Evolutionary conservation across 1,140 invertebrate species (phyloP), one percentile per base, ranked within the genome.

Genomic region (Palaemon carinicauda): DNA sequence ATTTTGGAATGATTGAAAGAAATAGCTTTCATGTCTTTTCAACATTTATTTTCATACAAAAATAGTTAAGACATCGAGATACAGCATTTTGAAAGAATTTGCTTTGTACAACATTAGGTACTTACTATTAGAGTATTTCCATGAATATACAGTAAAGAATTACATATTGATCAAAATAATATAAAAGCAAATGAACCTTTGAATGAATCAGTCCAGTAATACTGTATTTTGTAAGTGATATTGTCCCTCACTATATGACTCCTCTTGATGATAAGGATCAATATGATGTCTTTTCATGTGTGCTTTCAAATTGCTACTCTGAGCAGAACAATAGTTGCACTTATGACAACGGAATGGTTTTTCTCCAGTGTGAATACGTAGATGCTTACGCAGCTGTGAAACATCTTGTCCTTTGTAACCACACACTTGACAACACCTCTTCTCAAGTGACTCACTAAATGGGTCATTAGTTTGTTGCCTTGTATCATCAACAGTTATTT

Each of bases 341-440:
- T 50, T 52, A 17, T 77, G 77, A 21, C 83, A 86, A 60, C 80
- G 77, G 52, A 73, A 86, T 14, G 83, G 83, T 65, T 80, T 86
- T 65, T 86, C 77, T 27, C 83, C 83, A 41, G 83, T 86, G 51
- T 86, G 83, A 51, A 86, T 80, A 1, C 83, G 75, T 1, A 86
- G 83, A 31, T 86, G 83, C 51, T 86, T 86, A 27, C 77, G 74
- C 29, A 86, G 77, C 51, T 86, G 83, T 53, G 83, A 86, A n/a
- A 71, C 51, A 56, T 80, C 77, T 29, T 80, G 77, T 24, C 83
- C 77, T 50, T 79, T 79, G 51, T 80, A 86, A 5, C 83, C 83
- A 24, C 83, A 86, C n/a, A 86, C 17, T 31, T 80, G 41, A n/a
- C 83, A 86, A 51, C 19, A 85, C 31, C 82, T 52, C 12, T 69